A percentile compares a stretch with the other conserved stretches of the same genome.
Conservation (phyloP, 2,113 vertebrate genomes). For the Tachysurus fulvidraco region DNA sequence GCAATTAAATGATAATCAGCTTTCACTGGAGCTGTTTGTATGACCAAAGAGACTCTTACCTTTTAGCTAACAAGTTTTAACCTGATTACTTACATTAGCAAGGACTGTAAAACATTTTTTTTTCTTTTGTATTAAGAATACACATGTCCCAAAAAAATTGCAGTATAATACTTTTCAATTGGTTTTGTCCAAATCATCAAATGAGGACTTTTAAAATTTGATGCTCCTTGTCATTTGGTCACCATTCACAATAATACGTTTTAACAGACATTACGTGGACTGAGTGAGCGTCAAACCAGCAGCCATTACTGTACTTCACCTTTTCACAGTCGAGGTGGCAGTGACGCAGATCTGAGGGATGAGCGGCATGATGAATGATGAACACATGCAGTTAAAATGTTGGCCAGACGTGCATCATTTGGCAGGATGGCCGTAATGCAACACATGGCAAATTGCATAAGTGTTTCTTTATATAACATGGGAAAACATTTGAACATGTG, state of each 20-base stretch:
- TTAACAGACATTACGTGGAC: constrained; percentile 42
- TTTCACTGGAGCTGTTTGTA: neutral
- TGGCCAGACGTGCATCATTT: constrained; percentile 49
- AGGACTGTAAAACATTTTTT: constrained; percentile 2
- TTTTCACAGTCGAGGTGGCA: constrained; percentile 39
- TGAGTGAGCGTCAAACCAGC: constrained; percentile 38
- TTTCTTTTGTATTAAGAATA: neutral
- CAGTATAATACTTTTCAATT: neutral
- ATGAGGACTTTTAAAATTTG: neutral
- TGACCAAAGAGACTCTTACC: neutral
- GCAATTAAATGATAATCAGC: constrained; percentile 33
- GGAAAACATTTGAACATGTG: neutral
- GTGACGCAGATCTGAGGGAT: constrained; percentile 49
- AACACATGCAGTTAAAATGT: constrained; percentile 50
- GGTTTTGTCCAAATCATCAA: neutral
- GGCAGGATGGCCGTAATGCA: constrained; percentile 30
- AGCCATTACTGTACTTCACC: constrained; percentile 53
- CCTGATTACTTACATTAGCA: constrained; percentile 16
- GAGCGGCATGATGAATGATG: constrained; percentile 34
- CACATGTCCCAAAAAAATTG: neutral
- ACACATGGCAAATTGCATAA: constrained; percentile 44
- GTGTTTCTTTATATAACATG: constrained; percentile 20
- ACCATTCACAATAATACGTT: constrained; percentile 5
- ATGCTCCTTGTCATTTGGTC: constrained; percentile 37
- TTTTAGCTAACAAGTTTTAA: neutral